Evolutionary conservation across 2,888 invertebrate genomes (phyloP).

Genomic region (Perizoma affinitatum): DNA sequence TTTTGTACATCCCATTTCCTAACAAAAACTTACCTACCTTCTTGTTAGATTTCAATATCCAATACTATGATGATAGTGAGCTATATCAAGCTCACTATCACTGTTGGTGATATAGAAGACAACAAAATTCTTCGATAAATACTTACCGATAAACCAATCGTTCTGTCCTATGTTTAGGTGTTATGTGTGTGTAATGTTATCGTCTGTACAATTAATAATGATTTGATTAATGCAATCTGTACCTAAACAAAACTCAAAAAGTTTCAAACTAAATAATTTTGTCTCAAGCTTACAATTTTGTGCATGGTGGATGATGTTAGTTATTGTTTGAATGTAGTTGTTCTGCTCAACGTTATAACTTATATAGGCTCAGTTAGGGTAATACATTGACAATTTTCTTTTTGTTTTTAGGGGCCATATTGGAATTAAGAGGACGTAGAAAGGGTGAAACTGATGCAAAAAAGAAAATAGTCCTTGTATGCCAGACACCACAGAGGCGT

Average conservation of each 20-base stretch:
- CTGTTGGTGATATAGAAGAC: no score
- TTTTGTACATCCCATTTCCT: no score
- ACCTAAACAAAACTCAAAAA: no score
- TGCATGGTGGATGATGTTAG: slow-evolving; percentile 38
- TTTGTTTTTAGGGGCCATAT: slow-evolving; percentile 79
- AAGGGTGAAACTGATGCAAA: slow-evolving; percentile 64
- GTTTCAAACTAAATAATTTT: not conserved
- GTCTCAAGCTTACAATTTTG: slow-evolving; percentile 7
- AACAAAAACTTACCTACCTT: no score
- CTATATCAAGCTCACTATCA: no score
- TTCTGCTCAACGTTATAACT: slow-evolving; percentile 9
- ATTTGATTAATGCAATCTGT: no score
- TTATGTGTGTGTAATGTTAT: no score
- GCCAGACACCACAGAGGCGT: slow-evolving; percentile 74
- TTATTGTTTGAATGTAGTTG: slow-evolving; percentile 31
- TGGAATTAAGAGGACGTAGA: slow-evolving; percentile 73
- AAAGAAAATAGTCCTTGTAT: slow-evolving; percentile 77
- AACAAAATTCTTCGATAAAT: no score
- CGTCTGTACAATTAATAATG: not conserved
- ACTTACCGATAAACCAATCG: no score
- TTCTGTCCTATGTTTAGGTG: no score
- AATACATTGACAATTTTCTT: slow-evolving; percentile 74
- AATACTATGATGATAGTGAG: no score
- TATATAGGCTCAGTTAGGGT: slow-evolving; percentile 44
- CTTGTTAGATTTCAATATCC: no score